Percentiles rank a stretch among this genome's conserved stretches.
phyloP scores from a whole-genome alignment of 2,797 vertebrate genomes.

The Diplodus puntazzo region DNA sequence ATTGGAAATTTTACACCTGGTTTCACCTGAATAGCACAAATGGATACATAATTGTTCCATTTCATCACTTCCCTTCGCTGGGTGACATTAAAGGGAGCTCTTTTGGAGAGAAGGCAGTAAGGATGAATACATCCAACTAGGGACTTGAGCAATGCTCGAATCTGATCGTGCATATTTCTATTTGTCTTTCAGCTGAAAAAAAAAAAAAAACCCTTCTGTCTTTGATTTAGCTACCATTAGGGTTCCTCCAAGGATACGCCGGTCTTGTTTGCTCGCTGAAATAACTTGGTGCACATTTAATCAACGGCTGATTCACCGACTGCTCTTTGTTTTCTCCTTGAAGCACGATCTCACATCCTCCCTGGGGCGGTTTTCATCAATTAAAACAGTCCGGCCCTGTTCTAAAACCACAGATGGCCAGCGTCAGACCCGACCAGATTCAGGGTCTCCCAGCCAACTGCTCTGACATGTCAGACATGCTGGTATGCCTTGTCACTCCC shows the following conservation, averaged over 20 bases:
- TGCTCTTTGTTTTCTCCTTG: conserved; percentile 67
- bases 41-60: conserved; percentile 84
- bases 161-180: conserved; percentile 73
- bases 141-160: conserved; percentile 61
- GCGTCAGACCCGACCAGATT: conserved; percentile 67
- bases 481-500: conserved; percentile 82
- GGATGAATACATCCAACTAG: conserved; percentile 73
- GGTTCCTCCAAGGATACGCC: conserved; percentile 46
- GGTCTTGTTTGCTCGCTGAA: conserved; percentile 66
- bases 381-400: conserved; percentile 67
- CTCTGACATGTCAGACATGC: conserved; percentile 81
- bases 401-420: conserved; percentile 76
- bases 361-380: conserved; percentile 60
- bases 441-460: conserved; percentile 79
- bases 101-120: conserved; percentile 65
- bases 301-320: conserved; percentile 63
- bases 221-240: conserved; percentile 69
- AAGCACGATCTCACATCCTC: conserved; percentile 63
- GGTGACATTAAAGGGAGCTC: conserved; percentile 75
- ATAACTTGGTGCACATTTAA: conserved; percentile 66
- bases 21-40: conserved; percentile 84
- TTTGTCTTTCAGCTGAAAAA: conserved; percentile 68
- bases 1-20: conserved; percentile 87
- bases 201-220: conserved; percentile 27
- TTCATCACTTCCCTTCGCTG: conserved; percentile 81